Evolutionary conservation across 2,113 vertebrate species (phyloP).

Genomic region (Anseranas semipalmata): DNA sequence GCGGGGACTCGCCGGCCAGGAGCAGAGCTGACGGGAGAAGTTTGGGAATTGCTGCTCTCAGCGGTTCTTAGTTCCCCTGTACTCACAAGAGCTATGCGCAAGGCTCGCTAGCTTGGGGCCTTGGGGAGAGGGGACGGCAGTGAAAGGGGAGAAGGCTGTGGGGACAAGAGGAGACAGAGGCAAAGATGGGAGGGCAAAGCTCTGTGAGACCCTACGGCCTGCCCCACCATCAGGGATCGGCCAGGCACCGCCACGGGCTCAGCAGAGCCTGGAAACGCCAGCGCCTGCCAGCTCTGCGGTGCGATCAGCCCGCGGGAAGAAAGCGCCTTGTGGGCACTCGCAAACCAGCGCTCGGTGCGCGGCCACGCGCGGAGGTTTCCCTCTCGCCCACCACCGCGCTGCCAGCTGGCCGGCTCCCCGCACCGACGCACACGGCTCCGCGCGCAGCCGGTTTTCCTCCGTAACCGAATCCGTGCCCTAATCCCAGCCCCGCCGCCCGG

Average conservation of each 20-base stretch:
- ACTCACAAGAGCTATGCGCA: not conserved
- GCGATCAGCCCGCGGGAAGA: not conserved
- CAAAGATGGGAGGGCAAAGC: not conserved
- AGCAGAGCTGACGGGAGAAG: not conserved
- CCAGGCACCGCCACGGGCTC: not conserved
- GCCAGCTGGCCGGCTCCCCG: not conserved
- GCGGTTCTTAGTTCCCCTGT: not conserved
- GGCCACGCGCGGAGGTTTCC: not conserved
- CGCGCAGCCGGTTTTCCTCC: not conserved
- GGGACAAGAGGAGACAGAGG: not conserved
- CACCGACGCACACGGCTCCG: not conserved
- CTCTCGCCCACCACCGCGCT: not conserved
- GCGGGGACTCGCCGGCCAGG: not conserved
- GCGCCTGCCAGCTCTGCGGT: rapidly evolving
- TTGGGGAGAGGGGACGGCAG: not conserved
- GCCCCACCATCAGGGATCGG: not conserved
- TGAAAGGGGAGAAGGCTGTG: not conserved
- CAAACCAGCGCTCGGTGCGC: not conserved
- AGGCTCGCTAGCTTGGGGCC: not conserved
- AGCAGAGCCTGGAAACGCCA: not conserved
- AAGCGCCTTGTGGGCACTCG: rapidly evolving
- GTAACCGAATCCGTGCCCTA: not conserved
- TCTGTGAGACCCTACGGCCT: not conserved
- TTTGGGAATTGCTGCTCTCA: not conserved
- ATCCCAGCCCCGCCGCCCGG: not conserved